Conservation (phyloP, 1,140 invertebrate genomes). For the Atopsyche davidsoni region DNA sequence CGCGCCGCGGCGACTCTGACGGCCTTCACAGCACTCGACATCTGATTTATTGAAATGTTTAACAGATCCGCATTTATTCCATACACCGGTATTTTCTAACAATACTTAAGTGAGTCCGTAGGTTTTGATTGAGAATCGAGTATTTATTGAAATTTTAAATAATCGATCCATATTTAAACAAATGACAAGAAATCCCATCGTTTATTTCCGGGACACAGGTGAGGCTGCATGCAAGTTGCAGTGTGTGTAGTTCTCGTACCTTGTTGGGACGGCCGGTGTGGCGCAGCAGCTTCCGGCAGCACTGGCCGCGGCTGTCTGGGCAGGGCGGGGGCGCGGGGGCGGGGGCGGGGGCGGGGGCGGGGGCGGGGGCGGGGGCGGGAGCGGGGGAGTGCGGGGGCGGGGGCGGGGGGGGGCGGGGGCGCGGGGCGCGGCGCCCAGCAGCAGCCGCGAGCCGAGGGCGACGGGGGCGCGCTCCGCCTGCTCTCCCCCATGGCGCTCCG, state of each 20-base stretch:
- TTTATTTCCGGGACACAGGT: neutral
- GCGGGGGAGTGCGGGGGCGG: conserved; percentile 6
- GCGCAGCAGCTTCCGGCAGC: conserved; percentile 62
- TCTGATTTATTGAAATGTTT: too few species aligned
- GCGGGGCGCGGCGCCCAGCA: conserved; percentile 12
- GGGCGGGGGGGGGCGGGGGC: neutral
- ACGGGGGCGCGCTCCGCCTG: conserved; percentile 12
- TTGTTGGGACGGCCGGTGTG: conserved; percentile 68
- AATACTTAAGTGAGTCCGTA: neutral
- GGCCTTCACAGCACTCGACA: too few species aligned
- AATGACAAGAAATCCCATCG: neutral
- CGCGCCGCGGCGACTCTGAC: too few species aligned
- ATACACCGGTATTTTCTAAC: too few species aligned
- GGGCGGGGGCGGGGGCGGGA: conserved; percentile 15
- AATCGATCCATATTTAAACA: neutral
- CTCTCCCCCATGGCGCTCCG: conserved; percentile 1
- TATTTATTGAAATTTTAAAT: neutral
- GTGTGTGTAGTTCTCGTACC: conserved; percentile 39
- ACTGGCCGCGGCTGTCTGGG: conserved; percentile 65
- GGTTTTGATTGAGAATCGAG: neutral
- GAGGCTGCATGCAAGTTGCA: neutral
- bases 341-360: neutral
- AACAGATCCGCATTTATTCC: too few species aligned
- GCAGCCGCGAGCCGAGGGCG: conserved; percentile 12
- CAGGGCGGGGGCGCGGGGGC: conserved; percentile 60